A percentile compares a stretch with the other conserved stretches of the same genome.
phyloP scores from a whole-genome alignment of 1,140 invertebrate genomes.

The Vollenhovia emeryi region DNA sequence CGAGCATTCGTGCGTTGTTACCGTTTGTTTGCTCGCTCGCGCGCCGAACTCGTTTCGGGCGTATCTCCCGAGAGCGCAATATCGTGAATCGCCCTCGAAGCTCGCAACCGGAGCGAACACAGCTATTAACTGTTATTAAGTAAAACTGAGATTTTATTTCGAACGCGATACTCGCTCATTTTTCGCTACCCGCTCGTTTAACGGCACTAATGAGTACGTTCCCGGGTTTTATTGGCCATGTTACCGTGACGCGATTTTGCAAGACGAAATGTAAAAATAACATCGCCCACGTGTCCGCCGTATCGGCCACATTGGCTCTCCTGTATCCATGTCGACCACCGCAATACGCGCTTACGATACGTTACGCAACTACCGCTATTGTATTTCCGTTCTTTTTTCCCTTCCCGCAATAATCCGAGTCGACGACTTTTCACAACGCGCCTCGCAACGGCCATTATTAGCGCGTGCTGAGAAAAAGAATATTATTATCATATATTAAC shows the following conservation, averaged over 20 bases:
- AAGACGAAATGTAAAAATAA: slow-evolving; percentile 10
- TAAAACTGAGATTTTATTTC: not conserved
- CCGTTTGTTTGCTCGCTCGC: slow-evolving; percentile 26
- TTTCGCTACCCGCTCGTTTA: not conserved
- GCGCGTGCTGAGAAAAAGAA: slow-evolving; percentile 56
- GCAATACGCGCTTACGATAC: slow-evolving; percentile 4
- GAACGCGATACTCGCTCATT: not conserved
- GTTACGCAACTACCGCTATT: slow-evolving; percentile 53
- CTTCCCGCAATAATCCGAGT: slow-evolving; percentile 22
- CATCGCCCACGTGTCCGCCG: not conserved
- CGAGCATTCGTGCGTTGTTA: not conserved
- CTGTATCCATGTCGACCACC: not conserved
- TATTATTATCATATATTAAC: slow-evolving; percentile 68
- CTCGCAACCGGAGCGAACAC: not conserved
- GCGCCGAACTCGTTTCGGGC: not conserved
- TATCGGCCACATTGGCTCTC: not conserved
- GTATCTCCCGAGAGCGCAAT: not conserved
- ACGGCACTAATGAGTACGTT: not conserved
- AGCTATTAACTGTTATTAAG: not conserved
- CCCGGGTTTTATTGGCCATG: not conserved
- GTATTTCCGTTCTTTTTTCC: slow-evolving; percentile 27
- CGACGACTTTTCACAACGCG: slow-evolving; percentile 29
- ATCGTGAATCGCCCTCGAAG: not conserved
- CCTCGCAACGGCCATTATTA: slow-evolving; percentile 25
- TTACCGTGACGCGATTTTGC: not conserved